phyloP scores from a whole-genome alignment of 2,888 invertebrate genomes.

The Sinohyriopsis cumingii region DNA sequence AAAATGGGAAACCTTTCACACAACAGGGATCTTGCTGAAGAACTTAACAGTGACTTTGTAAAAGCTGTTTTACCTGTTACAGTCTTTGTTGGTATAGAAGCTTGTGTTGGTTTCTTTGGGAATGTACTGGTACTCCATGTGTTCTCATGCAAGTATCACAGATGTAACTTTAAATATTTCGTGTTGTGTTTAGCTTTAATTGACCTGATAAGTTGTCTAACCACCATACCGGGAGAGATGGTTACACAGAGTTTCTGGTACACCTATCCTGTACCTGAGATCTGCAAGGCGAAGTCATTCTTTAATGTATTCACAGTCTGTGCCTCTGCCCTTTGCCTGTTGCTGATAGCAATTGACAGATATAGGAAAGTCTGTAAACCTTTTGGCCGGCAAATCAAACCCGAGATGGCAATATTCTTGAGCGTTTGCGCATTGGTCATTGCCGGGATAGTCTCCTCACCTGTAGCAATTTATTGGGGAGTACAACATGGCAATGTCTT shows the following conservation, averaged over 20 bases:
- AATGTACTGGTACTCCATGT: constrained; percentile 11
- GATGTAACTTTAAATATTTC: constrained; percentile 19
- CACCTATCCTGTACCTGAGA: constrained; percentile 5
- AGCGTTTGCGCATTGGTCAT: constrained; percentile 1
- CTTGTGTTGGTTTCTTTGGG: constrained; percentile 15
- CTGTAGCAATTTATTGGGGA: constrained; percentile 18
- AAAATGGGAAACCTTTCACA: too few species aligned
- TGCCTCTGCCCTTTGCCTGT: constrained; percentile 39
- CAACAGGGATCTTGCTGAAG: background rate
- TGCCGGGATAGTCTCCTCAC: constrained; percentile 5
- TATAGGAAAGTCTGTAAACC: constrained; percentile 52
- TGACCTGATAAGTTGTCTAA: constrained; percentile 13
- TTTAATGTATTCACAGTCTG: constrained; percentile 17
- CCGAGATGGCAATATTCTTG: constrained; percentile 4
- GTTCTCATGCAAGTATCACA: constrained; percentile 10
- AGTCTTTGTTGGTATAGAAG: constrained; percentile 14
- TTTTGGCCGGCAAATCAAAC: constrained; percentile 19
- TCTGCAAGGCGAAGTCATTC: constrained; percentile 17
- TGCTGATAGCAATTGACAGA: constrained; percentile 47
- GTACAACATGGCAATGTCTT: background rate
- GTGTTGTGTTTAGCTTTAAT: constrained; percentile 14
- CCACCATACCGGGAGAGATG: constrained; percentile 25
- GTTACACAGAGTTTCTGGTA: constrained; percentile 20
- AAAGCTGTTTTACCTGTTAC: constrained; percentile 11
- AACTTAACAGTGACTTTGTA: constrained; percentile 14